A percentile compares a stretch with the other conserved stretches of the same genome.
Conservation (phyloP, 2,888 invertebrate species). For the Subacronicta megacephala region DNA sequence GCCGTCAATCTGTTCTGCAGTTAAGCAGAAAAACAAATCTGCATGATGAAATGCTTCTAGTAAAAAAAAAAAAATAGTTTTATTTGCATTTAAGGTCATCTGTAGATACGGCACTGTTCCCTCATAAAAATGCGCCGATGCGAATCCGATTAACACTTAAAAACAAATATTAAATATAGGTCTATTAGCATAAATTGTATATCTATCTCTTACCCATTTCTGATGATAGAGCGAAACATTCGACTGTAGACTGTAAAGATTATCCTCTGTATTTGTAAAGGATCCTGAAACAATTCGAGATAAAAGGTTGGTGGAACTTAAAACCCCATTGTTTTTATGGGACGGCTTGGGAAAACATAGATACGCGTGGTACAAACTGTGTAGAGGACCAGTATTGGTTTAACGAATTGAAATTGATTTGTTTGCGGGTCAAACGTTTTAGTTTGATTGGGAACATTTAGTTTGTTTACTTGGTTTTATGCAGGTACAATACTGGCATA, state of each 20-base stretch:
- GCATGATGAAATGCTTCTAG: too few species aligned
- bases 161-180: conserved; percentile 4
- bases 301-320: conserved; percentile 55
- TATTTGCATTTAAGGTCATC: too few species aligned
- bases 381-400: conserved; percentile 25
- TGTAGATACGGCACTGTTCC: too few species aligned
- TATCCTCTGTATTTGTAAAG: conserved; percentile 6
- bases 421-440: conserved; percentile 18
- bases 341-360: conserved; percentile 56
- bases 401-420: conserved; percentile 32
- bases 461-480: too few species aligned
- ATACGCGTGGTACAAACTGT: conserved; percentile 22
- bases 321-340: conserved; percentile 56
- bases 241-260: conserved; percentile 15
- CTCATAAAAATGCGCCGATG: too few species aligned
- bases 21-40: too few species aligned
- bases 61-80: too few species aligned
- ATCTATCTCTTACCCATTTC: conserved; percentile 1
- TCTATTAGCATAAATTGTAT: not conserved
- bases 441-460: conserved; percentile 14
- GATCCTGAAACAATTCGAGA: conserved; percentile 58
- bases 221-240: conserved; percentile 11
- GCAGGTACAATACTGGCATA: too few species aligned
- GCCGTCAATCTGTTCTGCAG: too few species aligned
- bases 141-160: conserved; percentile 9